Conservation (phyloP, 1,140 invertebrate genomes). For the Papilio polytes region DNA sequence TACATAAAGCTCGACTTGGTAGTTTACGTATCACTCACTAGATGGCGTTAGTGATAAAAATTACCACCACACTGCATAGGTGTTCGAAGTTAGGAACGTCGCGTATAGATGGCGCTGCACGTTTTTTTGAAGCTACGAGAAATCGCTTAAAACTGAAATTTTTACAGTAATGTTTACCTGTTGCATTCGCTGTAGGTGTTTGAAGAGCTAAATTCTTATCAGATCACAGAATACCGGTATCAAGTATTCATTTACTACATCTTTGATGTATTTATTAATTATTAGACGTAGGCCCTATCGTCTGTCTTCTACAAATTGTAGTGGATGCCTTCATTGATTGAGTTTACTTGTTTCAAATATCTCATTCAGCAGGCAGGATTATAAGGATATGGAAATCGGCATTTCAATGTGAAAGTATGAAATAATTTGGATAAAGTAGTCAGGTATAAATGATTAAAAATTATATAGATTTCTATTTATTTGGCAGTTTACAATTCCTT, state of each 20-base stretch:
- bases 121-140: not conserved
- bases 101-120: not conserved
- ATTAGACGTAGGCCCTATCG: too few relatives aligned
- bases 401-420: not conserved
- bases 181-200: not conserved
- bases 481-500: constrained; percentile 41
- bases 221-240: too few relatives aligned
- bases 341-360: not conserved
- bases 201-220: too few relatives aligned
- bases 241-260: too few relatives aligned
- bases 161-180: not conserved
- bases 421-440: constrained; percentile 22
- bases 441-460: constrained; percentile 37
- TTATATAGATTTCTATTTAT: constrained; percentile 41
- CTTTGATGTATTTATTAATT: too few relatives aligned
- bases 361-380: not conserved
- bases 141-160: not conserved
- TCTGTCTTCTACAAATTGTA: not conserved
- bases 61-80: not conserved
- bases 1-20: not conserved
- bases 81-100: not conserved
- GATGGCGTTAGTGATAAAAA: constrained; percentile 9
- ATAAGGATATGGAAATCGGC: not conserved
- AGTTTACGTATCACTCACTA: not conserved
- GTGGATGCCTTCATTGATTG: not conserved